phyloP scores from a whole-genome alignment of 2,888 invertebrate genomes.

The Resseliella maxima region DNA sequence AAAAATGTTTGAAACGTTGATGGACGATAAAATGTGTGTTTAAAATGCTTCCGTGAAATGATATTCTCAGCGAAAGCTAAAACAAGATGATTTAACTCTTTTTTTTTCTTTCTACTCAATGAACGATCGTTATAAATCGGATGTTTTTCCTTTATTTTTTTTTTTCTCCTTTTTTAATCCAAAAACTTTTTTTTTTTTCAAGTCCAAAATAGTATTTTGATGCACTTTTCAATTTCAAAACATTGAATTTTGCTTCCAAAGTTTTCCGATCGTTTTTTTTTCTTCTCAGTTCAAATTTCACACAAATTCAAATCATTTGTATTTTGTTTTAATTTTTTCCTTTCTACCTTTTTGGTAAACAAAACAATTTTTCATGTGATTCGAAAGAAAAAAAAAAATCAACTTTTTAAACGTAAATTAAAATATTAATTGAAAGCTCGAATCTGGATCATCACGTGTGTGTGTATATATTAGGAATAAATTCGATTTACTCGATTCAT shows the following conservation, averaged over 20 bases:
- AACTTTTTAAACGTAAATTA: background rate
- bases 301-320: background rate
- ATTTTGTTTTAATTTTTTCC: background rate
- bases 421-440: background rate
- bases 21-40: slow-evolving; percentile 25
- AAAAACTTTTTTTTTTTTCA: background rate
- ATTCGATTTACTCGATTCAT: background rate
- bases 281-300: background rate
- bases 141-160: background rate
- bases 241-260: slow-evolving; percentile 31
- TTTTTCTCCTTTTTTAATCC: background rate
- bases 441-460: background rate
- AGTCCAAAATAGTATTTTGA: background rate
- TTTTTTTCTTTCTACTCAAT: too few relatives aligned
- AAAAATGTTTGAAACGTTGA: slow-evolving; percentile 2
- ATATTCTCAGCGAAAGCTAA: background rate
- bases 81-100: slow-evolving; percentile 18
- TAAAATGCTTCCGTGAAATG: background rate
- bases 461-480: background rate
- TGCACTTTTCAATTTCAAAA: slow-evolving; percentile 24
- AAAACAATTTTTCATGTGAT: background rate
- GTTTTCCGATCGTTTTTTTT: slow-evolving; percentile 9
- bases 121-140: background rate
- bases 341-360: background rate
- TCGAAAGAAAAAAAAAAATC: background rate